Evolutionary conservation across 2,113 vertebrate species (phyloP), one percentile per base, ranked within the genome.

Genomic region (Copsychus sechellarum): DNA sequence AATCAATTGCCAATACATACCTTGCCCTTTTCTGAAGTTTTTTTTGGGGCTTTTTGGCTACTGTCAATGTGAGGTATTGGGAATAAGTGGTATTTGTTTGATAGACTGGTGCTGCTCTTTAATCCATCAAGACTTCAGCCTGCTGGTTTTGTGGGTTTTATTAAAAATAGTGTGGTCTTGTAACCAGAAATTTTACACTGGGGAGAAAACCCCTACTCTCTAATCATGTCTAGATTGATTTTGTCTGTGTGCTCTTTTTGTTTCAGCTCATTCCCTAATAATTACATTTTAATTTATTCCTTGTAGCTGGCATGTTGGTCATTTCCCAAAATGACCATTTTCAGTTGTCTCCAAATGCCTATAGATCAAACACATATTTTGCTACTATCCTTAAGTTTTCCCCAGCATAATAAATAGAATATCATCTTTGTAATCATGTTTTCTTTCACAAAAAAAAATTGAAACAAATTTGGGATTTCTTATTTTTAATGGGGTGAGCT

Each of bases 201-300:
- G 28, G 7, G 4, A 1, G 2, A 3, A 28, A 47, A 58, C 0
- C 3, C 17, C 33, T 18, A 6, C 28, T 73, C 20, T 56, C 40
- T 34, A 57, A 57, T 12, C 31, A 9, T 20, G 8, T 22, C 13
- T 79, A 2, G 40, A 15, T 24, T 71, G 17, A 9, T 53, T 70
- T 85, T 29, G 3, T 29, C 53, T 29, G 12, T 28, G 10, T 73
- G 3, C 3, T 54, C 48, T 89, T 74, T 57, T 65, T 57, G 14
- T 58, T 79, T 71, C 20, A 62, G 7, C 3, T 80, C 58, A 18
- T 33, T 88, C 25, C 20, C 11, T 54, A 38, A 73, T 40, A 81
- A 28, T 6, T 5, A 11, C 5, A 6, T 69, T 80, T 78, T 29
- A 29, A 47, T 83, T 67, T 78, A 36, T 74, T 54, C 23, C 26